These are phyloP conservation scores for Selenia dentaria DNA, from an alignment of 2,888 invertebrate genomes.

Conservation along the genomic window DNA sequence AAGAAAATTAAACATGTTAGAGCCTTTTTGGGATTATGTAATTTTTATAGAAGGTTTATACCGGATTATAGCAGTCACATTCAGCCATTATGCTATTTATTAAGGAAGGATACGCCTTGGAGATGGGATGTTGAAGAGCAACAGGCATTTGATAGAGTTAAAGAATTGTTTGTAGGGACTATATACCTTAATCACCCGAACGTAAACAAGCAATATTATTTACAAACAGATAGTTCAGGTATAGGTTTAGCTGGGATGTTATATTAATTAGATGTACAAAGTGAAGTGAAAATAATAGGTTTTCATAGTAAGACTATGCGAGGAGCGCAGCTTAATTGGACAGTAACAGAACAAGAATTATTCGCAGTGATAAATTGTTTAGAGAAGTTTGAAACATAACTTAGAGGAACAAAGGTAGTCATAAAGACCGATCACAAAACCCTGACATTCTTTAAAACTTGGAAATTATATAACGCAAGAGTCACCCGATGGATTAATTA, in stretches of 20 bases:
- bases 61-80: conserved; percentile 18
- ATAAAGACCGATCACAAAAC: too few species aligned
- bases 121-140: conserved; percentile 22
- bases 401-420: too few species aligned
- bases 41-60: conserved; percentile 37
- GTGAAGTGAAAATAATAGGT: conserved; percentile 22
- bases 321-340: too few species aligned
- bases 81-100: conserved; percentile 27
- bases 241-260: conserved; percentile 31
- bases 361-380: too few species aligned
- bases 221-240: conserved; percentile 38
- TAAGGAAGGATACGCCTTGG: conserved; percentile 28
- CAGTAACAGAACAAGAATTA: too few species aligned
- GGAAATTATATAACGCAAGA: too few species aligned
- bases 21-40: conserved; percentile 36
- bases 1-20: too few species aligned
- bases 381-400: too few species aligned
- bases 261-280: conserved; percentile 26
- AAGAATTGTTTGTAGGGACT: conserved; percentile 23
- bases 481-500: too few species aligned
- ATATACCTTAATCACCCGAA: conserved; percentile 20
- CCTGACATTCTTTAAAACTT: too few species aligned
- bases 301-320: conserved; percentile 25
- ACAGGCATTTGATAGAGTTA: conserved; percentile 27
- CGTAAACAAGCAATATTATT: conserved; percentile 21